Evolutionary conservation across 2,888 invertebrate species (phyloP).

Genomic region (Apocheima hispidaria): DNA sequence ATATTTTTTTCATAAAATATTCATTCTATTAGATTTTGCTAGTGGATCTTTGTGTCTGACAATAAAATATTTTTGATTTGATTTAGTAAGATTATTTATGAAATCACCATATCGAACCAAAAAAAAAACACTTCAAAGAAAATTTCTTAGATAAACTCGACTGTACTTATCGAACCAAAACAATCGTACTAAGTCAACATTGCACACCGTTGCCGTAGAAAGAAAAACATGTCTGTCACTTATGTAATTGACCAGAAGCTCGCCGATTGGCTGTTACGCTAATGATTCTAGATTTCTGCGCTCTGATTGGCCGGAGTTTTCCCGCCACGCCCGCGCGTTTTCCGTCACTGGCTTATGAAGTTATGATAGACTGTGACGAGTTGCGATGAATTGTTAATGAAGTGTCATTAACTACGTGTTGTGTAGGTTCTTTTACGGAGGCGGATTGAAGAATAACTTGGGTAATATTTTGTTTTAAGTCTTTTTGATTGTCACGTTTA

Average conservation of each 20-base stretch:
- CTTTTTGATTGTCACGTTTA: too few species aligned
- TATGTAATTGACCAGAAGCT: slow-evolving; percentile 48
- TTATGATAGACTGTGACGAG: slow-evolving; percentile 63
- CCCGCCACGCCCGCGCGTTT: slow-evolving; percentile 68
- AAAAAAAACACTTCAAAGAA: slow-evolving; percentile 2
- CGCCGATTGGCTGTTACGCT: slow-evolving; percentile 64
- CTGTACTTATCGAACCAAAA: slow-evolving; percentile 42
- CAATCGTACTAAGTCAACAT: slow-evolving; percentile 49
- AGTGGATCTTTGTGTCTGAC: too few species aligned
- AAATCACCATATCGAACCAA: not conserved
- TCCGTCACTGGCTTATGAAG: slow-evolving; percentile 59
- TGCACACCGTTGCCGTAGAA: slow-evolving; percentile 49
- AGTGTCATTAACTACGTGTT: slow-evolving; percentile 67
- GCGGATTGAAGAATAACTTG: slow-evolving; percentile 12
- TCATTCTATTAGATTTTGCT: too few species aligned
- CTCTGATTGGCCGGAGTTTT: slow-evolving; percentile 63
- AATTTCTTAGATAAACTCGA: slow-evolving; percentile 27
- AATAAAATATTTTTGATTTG: too few species aligned
- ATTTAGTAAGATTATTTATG: not conserved
- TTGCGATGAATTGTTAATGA: slow-evolving; percentile 74
- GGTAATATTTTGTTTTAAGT: not conserved
- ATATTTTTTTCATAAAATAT: too few species aligned
- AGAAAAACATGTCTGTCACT: slow-evolving; percentile 49
- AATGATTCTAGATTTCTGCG: slow-evolving; percentile 56
- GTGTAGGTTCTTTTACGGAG: slow-evolving; percentile 46